Evolutionary conservation across 2,113 vertebrate genomes (phyloP).

Genomic region (Candoia aspera): DNA sequence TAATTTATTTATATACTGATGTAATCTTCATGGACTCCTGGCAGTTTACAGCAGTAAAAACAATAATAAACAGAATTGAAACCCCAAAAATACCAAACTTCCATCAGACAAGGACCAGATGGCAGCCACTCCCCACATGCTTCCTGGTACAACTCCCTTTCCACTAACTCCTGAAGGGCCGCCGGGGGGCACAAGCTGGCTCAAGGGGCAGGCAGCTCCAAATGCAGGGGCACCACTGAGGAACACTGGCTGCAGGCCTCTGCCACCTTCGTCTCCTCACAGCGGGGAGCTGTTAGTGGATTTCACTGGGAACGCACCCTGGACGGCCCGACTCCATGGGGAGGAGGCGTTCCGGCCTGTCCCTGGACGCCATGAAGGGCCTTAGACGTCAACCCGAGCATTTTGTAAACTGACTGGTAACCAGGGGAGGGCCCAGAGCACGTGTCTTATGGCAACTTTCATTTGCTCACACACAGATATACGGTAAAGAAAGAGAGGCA

Average conservation of each 20-base stretch:
- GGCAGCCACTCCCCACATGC: background rate
- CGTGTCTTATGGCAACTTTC: no score
- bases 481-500: no score
- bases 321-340: background rate
- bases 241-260: background rate
- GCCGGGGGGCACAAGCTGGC: background rate
- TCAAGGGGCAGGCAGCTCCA: background rate
- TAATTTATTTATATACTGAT: background rate
- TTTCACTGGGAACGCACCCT: background rate
- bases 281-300: background rate
- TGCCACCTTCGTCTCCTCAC: background rate
- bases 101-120: background rate
- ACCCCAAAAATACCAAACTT: background rate
- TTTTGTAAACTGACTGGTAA: background rate
- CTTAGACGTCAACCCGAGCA: background rate
- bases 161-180: background rate
- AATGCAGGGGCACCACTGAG: background rate
- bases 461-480: background rate
- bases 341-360: background rate
- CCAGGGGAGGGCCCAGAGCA: background rate
- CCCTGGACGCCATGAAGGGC: background rate
- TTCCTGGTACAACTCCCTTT: background rate
- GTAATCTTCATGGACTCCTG: background rate
- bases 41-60: background rate
- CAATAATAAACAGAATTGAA: background rate